Conservation (phyloP, 2,113 vertebrate species). For the Trogon surrucura region DNA sequence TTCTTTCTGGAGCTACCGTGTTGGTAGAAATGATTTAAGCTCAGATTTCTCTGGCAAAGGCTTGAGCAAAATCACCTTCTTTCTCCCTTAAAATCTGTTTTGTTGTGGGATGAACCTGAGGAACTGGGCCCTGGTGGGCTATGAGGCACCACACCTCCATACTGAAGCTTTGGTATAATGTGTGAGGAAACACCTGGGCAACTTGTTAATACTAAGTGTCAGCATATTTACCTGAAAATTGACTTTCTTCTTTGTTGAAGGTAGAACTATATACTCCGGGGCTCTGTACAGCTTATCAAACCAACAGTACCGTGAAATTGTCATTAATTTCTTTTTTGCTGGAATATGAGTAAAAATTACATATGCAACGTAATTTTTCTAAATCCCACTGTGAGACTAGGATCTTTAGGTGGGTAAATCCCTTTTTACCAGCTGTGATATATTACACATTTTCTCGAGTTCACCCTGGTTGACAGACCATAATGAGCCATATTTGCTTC, state of each 20-base stretch:
- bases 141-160: accelerated
- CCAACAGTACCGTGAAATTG: not conserved
- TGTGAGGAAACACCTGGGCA: not conserved
- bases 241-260: not conserved
- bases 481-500: not conserved
- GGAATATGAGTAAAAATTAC: not conserved
- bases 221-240: not conserved
- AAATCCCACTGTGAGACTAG: not conserved
- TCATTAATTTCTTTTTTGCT: not conserved
- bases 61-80: not conserved
- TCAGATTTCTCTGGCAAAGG: not conserved
- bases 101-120: not conserved
- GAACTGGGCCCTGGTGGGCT: not conserved
- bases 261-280: not conserved
- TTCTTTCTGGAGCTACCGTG: not conserved
- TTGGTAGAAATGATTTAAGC: not conserved
- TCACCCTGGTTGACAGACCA: not conserved
- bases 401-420: not conserved
- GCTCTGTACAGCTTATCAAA: not conserved
- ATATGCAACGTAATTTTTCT: accelerated
- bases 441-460: not conserved
- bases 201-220: not conserved
- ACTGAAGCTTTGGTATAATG: accelerated
- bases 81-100: not conserved
- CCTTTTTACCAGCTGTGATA: not conserved